A percentile compares a stretch with the other conserved stretches of the same genome.
Evolutionary conservation across 2,888 invertebrate genomes (phyloP).

Genomic region (Pegoplata infirma): DNA sequence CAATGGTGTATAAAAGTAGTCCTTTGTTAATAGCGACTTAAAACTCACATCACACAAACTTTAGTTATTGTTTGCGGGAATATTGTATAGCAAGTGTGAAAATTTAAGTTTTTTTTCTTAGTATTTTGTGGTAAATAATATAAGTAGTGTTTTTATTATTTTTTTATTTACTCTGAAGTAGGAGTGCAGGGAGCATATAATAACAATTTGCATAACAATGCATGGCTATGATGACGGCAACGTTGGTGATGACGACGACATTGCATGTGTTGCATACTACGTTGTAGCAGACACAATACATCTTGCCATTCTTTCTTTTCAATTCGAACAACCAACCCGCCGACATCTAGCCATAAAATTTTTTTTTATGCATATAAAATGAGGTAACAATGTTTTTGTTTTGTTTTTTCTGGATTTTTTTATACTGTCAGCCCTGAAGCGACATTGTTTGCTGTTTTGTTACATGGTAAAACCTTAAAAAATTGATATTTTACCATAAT

Average conservation of each 20-base stretch:
- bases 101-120: constrained; percentile 33
- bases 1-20: constrained; percentile 7
- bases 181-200: constrained; percentile 48
- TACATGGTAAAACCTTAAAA: constrained; percentile 18
- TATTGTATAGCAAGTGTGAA: constrained; percentile 45
- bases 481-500: constrained; percentile 27
- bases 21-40: constrained; percentile 26
- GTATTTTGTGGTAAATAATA: constrained; percentile 43
- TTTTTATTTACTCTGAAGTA: not conserved
- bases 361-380: not conserved
- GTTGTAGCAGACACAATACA: constrained; percentile 18
- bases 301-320: constrained; percentile 4
- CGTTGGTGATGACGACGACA: constrained; percentile 30
- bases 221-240: constrained; percentile 33
- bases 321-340: not conserved
- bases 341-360: not conserved
- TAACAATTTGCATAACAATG: constrained; percentile 62
- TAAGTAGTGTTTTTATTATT: not conserved
- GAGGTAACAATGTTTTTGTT: constrained; percentile 11
- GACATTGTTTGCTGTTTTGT: not conserved
- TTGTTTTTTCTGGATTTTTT: not conserved
- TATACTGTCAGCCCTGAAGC: constrained; percentile 37
- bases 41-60: constrained; percentile 15
- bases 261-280: constrained; percentile 46
- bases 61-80: not conserved